Conservation (phyloP, 1,140 invertebrate species). For the Lerema accius region DNA sequence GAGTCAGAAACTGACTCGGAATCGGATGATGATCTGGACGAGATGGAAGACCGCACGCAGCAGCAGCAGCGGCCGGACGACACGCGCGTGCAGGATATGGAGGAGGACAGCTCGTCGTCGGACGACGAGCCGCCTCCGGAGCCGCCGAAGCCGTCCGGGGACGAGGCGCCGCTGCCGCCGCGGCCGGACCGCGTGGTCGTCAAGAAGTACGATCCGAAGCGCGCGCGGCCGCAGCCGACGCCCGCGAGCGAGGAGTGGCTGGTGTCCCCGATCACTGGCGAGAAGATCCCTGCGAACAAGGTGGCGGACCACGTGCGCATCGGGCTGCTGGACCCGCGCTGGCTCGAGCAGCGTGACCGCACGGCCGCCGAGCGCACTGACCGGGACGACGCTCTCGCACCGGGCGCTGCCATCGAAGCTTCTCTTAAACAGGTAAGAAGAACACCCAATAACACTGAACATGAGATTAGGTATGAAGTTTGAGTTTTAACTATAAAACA, state of each 20-base stretch:
- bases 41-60: conserved; percentile 86
- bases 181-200: conserved; percentile 97
- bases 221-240: conserved; percentile 83
- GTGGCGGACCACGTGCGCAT: conserved; percentile 99
- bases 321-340: conserved; percentile 97
- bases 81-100: conserved; percentile 92
- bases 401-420: conserved; percentile 93
- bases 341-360: conserved; percentile 97
- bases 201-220: conserved; percentile 98
- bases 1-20: conserved; percentile 85
- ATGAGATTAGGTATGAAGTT: too few relatives aligned
- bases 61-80: conserved; percentile 77
- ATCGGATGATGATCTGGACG: conserved; percentile 86
- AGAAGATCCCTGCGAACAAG: conserved; percentile 97
- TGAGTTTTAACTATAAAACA: too few relatives aligned
- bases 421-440: conserved; percentile 89
- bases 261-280: conserved; percentile 98
- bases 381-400: conserved; percentile 77
- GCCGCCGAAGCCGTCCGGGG: conserved; percentile 77
- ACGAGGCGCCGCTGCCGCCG: conserved; percentile 91
- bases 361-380: conserved; percentile 76
- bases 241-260: conserved; percentile 93
- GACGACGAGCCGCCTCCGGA: conserved; percentile 87
- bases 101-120: conserved; percentile 91
- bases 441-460: too few relatives aligned